A percentile compares a stretch with the other conserved stretches of the same genome.
These are phyloP conservation scores for Bergia sp. DNA, from an alignment of 92 coral and sea anemone species.

Conservation along the genomic window DNA sequence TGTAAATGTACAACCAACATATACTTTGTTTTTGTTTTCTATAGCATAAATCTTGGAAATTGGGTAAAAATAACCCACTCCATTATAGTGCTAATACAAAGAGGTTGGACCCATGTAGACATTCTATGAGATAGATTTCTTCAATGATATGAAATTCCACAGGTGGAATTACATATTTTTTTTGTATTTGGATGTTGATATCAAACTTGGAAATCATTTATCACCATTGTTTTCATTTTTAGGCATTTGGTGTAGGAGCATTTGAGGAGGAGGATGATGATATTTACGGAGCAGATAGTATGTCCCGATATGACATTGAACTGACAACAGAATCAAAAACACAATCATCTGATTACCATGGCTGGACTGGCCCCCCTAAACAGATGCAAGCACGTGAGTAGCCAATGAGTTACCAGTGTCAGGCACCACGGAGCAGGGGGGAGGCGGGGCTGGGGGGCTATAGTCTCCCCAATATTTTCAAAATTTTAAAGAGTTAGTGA, in stretches of 20 bases:
- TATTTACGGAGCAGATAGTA: slow-evolving; percentile 71
- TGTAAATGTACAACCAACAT: neutral
- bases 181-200: neutral
- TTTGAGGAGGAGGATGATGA: slow-evolving; percentile 98
- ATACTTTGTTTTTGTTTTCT: neutral
- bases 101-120: no score
- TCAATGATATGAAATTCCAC: no score
- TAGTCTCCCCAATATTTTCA: no score
- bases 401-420: neutral
- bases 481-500: no score
- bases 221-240: neutral
- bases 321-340: slow-evolving; percentile 51
- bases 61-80: no score
- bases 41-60: no score
- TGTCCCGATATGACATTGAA: slow-evolving; percentile 86
- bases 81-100: no score
- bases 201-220: neutral
- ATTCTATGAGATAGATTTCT: no score
- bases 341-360: slow-evolving; percentile 62
- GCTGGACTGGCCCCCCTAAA: slow-evolving; percentile 96
- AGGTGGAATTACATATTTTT: no score
- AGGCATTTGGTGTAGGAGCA: slow-evolving; percentile 99
- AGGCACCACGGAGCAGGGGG: no score
- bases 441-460: no score
- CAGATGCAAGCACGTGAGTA: slow-evolving; percentile 60